These are phyloP conservation scores for Brachionus koreanus DNA, from an alignment of 1,140 invertebrate genomes.

Conservation along the genomic window DNA sequence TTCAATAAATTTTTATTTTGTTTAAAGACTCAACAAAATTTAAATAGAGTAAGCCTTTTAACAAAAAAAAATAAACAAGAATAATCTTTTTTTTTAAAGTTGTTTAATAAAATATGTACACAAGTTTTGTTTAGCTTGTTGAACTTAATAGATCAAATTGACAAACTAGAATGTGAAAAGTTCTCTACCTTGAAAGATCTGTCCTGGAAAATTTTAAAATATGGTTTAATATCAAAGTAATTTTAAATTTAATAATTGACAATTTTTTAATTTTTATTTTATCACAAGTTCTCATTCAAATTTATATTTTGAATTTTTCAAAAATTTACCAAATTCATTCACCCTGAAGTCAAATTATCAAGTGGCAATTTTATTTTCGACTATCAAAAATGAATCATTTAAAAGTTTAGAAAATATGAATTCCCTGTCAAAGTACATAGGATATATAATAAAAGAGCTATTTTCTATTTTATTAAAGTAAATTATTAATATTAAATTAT, in stretches of 20 bases:
- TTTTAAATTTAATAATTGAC: neutral
- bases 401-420: constrained; percentile 2
- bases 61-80: neutral
- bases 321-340: constrained; percentile 34
- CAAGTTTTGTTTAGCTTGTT: constrained; percentile 1
- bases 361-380: neutral
- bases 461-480: constrained; percentile 16
- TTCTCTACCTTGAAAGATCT: neutral
- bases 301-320: constrained; percentile 34
- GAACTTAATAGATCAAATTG: constrained; percentile 1
- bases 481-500: neutral
- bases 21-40: constrained; percentile 12
- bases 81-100: neutral
- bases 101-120: neutral
- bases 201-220: constrained; percentile 5
- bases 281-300: constrained; percentile 15
- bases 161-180: neutral
- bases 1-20: constrained; percentile 18
- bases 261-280: neutral
- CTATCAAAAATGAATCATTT: neutral
- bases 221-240: constrained; percentile 29
- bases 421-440: neutral
- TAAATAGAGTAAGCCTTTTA: neutral
- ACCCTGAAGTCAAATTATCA: neutral
- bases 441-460: neutral